These are phyloP conservation scores for Lasiurus borealis DNA, from an alignment of 2,113 vertebrate species.

Conservation along the genomic window DNA sequence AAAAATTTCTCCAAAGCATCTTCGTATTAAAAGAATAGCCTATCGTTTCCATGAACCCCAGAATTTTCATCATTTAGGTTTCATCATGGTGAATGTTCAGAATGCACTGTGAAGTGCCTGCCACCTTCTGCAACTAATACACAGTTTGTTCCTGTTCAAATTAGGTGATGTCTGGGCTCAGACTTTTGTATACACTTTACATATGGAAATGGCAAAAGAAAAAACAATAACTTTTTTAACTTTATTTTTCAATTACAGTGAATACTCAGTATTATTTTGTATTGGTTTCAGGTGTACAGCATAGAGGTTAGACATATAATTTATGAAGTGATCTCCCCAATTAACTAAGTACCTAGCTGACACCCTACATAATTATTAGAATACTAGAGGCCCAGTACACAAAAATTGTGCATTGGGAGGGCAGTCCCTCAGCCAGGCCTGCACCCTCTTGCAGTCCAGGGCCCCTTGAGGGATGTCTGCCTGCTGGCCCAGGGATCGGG, in stretches of 20 bases:
- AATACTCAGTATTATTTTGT: neutral
- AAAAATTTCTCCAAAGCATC: neutral
- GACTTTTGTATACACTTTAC: rapidly evolving
- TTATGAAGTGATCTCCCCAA: neutral
- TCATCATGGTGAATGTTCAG: rapidly evolving
- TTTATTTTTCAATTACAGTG: neutral
- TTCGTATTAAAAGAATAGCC: neutral
- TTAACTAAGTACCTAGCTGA: neutral
- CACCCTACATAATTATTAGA: neutral
- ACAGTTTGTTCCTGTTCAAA: neutral
- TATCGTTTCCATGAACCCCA: no score
- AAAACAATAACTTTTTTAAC: neutral
- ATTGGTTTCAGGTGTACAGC: neutral
- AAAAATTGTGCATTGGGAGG: no score
- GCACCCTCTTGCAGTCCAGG: no score
- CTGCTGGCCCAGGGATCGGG: no score
- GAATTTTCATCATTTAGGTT: neutral
- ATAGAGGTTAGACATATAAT: neutral
- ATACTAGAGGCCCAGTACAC: neutral
- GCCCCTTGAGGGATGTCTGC: no score
- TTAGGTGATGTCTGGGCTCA: neutral
- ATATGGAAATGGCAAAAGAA: neutral
- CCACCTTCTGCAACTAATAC: rapidly evolving
- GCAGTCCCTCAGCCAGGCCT: no score
- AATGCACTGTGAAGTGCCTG: rapidly evolving